phyloP scores from a whole-genome alignment of 2,113 vertebrate genomes.

The Canis aureus region DNA sequence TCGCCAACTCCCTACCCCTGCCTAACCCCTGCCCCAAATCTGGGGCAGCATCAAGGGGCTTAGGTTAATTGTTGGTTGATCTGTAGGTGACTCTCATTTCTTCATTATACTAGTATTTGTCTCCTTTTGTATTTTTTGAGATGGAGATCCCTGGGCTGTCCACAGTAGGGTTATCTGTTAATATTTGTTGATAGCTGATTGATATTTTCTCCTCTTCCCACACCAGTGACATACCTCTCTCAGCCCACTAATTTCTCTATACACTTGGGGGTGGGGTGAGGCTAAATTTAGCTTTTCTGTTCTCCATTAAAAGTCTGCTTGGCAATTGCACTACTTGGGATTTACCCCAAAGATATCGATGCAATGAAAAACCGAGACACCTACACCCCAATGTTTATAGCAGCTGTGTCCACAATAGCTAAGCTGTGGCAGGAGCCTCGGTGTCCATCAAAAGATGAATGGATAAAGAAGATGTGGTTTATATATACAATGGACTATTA shows the following conservation, averaged over 20 bases:
- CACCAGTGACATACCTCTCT: not conserved
- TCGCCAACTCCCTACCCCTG: not conserved
- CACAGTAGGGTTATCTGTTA: not conserved
- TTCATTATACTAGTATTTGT: not conserved
- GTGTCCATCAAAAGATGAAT: too few species aligned
- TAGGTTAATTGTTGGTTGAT: not conserved
- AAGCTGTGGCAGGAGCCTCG: too few species aligned
- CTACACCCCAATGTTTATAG: too few species aligned
- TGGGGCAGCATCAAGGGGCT: not conserved
- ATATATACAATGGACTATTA: too few species aligned
- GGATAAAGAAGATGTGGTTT: too few species aligned
- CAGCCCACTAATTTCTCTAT: conserved; percentile 7
- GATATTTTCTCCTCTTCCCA: not conserved
- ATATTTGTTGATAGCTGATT: not conserved
- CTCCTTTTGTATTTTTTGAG: not conserved
- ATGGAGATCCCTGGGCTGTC: not conserved
- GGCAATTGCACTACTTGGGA: too few species aligned
- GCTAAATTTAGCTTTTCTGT: conserved; percentile 1
- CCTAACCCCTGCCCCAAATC: not conserved
- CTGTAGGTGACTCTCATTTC: not conserved
- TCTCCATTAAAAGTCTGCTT: not conserved
- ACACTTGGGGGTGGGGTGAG: not conserved
- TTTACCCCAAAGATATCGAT: too few species aligned
- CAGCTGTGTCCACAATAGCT: too few species aligned
- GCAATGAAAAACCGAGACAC: too few species aligned